Conservation (phyloP, 1,140 invertebrate genomes). For the Coptotermes formosanus region DNA sequence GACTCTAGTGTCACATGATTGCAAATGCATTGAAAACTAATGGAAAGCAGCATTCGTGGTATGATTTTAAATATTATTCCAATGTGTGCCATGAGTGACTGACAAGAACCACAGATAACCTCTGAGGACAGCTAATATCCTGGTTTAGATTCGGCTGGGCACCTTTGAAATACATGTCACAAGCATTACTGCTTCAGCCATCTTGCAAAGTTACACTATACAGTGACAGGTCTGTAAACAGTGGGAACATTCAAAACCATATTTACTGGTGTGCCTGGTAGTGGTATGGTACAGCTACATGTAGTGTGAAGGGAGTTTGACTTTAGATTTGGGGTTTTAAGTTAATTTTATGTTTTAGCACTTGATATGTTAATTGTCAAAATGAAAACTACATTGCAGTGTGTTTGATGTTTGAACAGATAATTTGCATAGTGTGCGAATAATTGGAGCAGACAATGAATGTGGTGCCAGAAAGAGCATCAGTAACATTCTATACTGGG, state of each 20-base stretch:
- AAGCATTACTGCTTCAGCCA: no score
- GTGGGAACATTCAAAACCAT: background rate
- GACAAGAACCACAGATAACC: no score
- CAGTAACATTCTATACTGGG: conserved; percentile 1
- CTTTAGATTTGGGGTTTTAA: background rate
- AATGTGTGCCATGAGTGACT: no score
- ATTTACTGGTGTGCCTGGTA: background rate
- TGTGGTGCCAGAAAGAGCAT: background rate
- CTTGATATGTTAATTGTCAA: no score
- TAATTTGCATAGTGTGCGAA: background rate
- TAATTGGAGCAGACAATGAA: background rate
- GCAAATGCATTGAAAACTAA: no score
- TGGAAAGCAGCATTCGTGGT: no score
- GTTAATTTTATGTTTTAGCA: background rate
- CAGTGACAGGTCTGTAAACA: background rate
- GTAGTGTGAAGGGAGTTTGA: background rate
- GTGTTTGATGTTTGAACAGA: background rate
- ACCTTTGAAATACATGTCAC: no score
- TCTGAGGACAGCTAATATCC: no score
- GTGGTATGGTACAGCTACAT: background rate
- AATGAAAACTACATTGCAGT: background rate
- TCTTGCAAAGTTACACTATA: no score
- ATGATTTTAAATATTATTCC: no score
- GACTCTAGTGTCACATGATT: no score
- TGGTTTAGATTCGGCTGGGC: no score